These are phyloP conservation scores for Ictalurus punctatus DNA, from an alignment of 2,113 vertebrate species.

Conservation along the genomic window DNA sequence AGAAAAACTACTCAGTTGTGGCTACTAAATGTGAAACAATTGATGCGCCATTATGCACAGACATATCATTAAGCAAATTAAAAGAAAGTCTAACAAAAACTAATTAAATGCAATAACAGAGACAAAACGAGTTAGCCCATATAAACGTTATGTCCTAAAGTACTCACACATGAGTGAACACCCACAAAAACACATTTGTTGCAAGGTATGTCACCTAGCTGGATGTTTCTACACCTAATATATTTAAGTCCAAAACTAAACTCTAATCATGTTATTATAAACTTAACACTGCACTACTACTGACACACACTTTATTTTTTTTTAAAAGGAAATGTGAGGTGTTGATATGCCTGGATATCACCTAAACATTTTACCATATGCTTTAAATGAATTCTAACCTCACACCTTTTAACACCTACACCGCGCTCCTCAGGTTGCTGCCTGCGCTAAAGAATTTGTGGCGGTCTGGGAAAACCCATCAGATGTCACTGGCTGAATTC, in stretches of 20 bases:
- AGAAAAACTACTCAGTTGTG: conserved; percentile 32
- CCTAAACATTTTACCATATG: background rate
- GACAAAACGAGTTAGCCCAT: background rate
- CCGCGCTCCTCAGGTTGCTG: background rate
- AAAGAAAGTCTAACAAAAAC: conserved; percentile 24
- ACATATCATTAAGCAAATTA: conserved; percentile 34
- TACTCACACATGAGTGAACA: background rate
- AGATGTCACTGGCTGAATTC: background rate
- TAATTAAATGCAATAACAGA: conserved; percentile 26
- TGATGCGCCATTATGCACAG: conserved; percentile 17
- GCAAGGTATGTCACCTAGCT: background rate
- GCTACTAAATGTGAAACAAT: conserved; percentile 18
- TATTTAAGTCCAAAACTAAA: background rate
- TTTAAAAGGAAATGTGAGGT: background rate
- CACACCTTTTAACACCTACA: background rate
- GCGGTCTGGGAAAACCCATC: background rate
- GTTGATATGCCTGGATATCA: background rate
- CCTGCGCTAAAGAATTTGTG: background rate
- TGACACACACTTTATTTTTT: background rate
- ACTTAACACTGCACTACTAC: background rate
- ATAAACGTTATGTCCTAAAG: conserved; percentile 9
- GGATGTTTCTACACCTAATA: background rate
- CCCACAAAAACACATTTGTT: background rate
- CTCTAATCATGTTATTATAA: background rate
- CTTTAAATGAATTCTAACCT: background rate